phyloP scores from a whole-genome alignment of 92 coral and sea anemone species.

The Montipora capitata region DNA sequence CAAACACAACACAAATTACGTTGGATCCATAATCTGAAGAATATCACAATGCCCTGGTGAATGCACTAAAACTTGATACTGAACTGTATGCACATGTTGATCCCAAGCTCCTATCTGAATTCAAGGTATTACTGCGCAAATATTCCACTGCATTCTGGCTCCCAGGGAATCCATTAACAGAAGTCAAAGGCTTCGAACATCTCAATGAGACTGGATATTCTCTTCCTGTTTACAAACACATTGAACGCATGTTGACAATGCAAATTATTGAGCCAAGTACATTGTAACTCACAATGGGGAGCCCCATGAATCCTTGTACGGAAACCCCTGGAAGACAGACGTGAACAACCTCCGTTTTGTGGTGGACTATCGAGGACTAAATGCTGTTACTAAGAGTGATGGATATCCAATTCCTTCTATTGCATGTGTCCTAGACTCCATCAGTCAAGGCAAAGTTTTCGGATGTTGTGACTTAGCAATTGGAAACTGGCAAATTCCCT shows the following conservation, averaged over 20 bases:
- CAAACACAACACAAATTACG: slow-evolving; percentile 13
- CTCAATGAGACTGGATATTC: slow-evolving; percentile 21
- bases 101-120: not conserved
- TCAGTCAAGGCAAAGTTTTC: not conserved
- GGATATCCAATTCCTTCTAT: slow-evolving; percentile 2
- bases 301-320: slow-evolving; percentile 1
- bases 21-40: too few species aligned
- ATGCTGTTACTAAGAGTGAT: slow-evolving; percentile 12
- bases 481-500: slow-evolving; percentile 10
- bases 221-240: slow-evolving; percentile 31
- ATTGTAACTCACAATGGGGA: slow-evolving; percentile 21
- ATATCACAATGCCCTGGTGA: not conserved
- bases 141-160: slow-evolving; percentile 31
- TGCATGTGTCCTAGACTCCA: not conserved
- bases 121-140: slow-evolving; percentile 9
- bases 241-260: not conserved
- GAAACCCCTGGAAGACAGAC: not conserved
- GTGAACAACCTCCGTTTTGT: not conserved
- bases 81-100: not conserved
- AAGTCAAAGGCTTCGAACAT: too few species aligned
- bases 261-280: slow-evolving; percentile 13
- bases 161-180: too few species aligned
- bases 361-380: not conserved
- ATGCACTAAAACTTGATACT: not conserved
- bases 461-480: slow-evolving; percentile 18